These are phyloP conservation scores for Poeciliopsis infans DNA, from an alignment of 2,797 vertebrate species.

Conservation along the genomic window DNA sequence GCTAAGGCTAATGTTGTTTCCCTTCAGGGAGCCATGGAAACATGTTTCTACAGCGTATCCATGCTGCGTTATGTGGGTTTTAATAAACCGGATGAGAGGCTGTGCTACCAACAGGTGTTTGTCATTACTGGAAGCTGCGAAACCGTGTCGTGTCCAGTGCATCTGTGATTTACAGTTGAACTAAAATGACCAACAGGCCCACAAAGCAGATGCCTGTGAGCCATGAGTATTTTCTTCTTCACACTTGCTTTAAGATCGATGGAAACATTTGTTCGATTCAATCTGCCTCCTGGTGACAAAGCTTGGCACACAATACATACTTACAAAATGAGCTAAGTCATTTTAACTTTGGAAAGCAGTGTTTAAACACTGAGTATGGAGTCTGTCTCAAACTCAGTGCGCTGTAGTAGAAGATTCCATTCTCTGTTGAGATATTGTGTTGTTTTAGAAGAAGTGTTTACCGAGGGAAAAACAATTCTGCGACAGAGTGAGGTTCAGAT, in stretches of 20 bases:
- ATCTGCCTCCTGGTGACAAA: constrained; percentile 1
- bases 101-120: constrained; percentile 16
- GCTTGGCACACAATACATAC: neutral
- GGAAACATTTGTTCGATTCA: neutral
- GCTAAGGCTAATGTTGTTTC: constrained; percentile 38
- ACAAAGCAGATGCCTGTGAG: neutral
- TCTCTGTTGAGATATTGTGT: neutral
- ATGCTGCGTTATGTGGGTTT: constrained; percentile 17
- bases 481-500: no score
- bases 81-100: constrained; percentile 18
- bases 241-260: neutral
- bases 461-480: neutral
- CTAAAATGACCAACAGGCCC: neutral
- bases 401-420: neutral
- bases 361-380: neutral
- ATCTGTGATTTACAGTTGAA: neutral
- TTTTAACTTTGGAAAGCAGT: neutral
- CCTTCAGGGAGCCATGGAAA: constrained; percentile 35
- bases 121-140: constrained; percentile 9
- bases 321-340: neutral
- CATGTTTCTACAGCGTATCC: constrained; percentile 8
- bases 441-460: neutral
- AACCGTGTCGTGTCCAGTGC: neutral
- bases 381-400: neutral
- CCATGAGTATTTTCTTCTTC: neutral